These are phyloP conservation scores for Ia io DNA, from an alignment of 2,113 vertebrate genomes.

Conservation along the genomic window DNA sequence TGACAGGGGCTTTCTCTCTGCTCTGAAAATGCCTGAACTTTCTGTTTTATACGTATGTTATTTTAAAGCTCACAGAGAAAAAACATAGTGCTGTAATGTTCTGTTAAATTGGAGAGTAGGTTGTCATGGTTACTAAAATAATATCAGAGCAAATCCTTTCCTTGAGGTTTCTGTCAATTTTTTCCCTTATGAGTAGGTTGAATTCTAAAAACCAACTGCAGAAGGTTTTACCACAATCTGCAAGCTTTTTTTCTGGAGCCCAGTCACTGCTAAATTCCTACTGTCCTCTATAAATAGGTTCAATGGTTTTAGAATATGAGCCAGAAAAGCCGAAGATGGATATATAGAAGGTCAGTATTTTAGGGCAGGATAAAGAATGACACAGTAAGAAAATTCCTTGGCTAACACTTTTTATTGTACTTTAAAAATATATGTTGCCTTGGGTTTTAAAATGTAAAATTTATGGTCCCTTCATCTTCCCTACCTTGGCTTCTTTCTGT, in stretches of 20 bases:
- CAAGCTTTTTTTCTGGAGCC: background rate
- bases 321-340: background rate
- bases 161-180: background rate
- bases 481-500: background rate
- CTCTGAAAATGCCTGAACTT: constrained; percentile 43
- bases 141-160: constrained; percentile 8
- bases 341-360: background rate
- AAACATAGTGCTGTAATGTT: background rate
- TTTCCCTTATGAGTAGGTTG: background rate
- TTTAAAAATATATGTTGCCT: background rate
- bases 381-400: background rate
- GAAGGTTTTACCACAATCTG: background rate
- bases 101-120: constrained; percentile 36
- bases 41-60: constrained; percentile 31
- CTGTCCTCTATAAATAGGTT: background rate
- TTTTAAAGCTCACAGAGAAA: constrained; percentile 43
- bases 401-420: background rate
- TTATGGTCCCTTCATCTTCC: background rate
- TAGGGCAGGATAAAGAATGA: background rate
- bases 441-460: background rate
- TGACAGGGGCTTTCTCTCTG: background rate
- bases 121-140: constrained; percentile 49
- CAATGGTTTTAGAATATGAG: constrained; percentile 9
- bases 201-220: background rate
- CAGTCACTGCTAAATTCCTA: background rate